phyloP scores from a whole-genome alignment of 2,888 invertebrate species.

The Rotaria magnacalcarata region DNA sequence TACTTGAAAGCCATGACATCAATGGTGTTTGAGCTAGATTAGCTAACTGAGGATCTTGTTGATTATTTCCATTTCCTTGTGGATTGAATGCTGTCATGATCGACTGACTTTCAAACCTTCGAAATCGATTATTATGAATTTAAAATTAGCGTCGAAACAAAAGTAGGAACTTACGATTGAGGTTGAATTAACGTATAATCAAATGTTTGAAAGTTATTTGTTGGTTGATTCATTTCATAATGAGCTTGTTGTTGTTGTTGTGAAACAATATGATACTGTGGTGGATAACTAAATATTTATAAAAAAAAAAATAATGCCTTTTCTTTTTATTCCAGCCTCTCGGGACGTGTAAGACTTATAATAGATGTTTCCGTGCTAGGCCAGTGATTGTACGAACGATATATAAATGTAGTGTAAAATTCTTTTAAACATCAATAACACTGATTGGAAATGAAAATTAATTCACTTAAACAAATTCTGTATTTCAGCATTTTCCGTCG shows the following conservation, averaged over 20 bases:
- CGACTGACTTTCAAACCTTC: not conserved
- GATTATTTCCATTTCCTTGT: not conserved
- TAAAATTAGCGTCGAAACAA: too few relatives aligned
- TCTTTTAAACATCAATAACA: too few relatives aligned
- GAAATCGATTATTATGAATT: too few relatives aligned
- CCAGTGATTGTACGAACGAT: too few relatives aligned
- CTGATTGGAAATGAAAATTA: too few relatives aligned
- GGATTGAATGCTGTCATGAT: constrained; percentile 16
- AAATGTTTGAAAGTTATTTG: not conserved
- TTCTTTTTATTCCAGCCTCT: too few relatives aligned
- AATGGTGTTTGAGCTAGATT: not conserved
- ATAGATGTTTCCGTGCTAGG: too few relatives aligned
- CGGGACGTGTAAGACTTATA: too few relatives aligned
- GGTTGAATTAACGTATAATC: constrained; percentile 32
- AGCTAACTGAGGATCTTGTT: not conserved
- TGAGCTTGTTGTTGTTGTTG: constrained; percentile 17
- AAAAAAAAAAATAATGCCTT: too few relatives aligned
- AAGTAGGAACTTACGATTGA: not conserved
- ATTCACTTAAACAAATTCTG: too few relatives aligned
- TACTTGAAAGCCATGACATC: not conserved
- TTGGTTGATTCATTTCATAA: not conserved
- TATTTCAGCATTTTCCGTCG: too few relatives aligned
- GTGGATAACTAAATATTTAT: not conserved
- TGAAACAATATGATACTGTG: not conserved
- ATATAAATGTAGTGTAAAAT: too few relatives aligned